phyloP scores from a whole-genome alignment of 2,888 invertebrate species.

The Rhimphoctona megacephalus region DNA sequence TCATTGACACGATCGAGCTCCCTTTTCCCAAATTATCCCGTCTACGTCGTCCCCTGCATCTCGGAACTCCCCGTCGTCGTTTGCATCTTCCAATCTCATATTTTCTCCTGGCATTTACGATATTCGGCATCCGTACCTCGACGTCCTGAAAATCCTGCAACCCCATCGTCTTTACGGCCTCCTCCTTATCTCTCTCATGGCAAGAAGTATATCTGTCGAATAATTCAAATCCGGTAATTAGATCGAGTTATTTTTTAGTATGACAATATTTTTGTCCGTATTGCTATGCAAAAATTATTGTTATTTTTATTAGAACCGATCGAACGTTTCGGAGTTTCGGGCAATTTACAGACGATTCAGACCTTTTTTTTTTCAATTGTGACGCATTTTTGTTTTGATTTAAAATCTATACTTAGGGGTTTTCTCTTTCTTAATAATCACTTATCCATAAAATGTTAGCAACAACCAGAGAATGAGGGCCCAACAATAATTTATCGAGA shows the following conservation, averaged over 20 bases:
- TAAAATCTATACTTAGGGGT: too few species aligned
- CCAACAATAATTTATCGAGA: too few species aligned
- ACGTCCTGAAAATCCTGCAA: neutral
- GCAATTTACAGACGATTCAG: too few species aligned
- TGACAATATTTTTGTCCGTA: neutral
- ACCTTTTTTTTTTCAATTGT: too few species aligned
- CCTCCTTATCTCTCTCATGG: slow-evolving; percentile 57
- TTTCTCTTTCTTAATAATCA: too few species aligned
- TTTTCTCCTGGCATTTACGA: slow-evolving; percentile 14
- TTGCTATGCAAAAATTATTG: neutral
- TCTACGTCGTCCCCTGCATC: slow-evolving; percentile 48
- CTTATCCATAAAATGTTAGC: too few species aligned
- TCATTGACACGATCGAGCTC: slow-evolving; percentile 29
- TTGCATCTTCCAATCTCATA: slow-evolving; percentile 53
- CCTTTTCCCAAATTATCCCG: slow-evolving; percentile 33
- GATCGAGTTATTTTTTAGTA: neutral
- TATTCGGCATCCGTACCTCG: neutral
- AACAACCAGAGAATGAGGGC: too few species aligned
- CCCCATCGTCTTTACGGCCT: neutral
- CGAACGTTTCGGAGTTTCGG: too few species aligned
- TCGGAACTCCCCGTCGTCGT: slow-evolving; percentile 38
- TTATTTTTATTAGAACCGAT: neutral
- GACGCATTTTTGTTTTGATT: too few species aligned
- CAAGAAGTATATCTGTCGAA: slow-evolving; percentile 68
- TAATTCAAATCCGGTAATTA: neutral